Evolutionary conservation across 2,113 vertebrate genomes (phyloP).

Genomic region (Drymodes brunneopygia): DNA sequence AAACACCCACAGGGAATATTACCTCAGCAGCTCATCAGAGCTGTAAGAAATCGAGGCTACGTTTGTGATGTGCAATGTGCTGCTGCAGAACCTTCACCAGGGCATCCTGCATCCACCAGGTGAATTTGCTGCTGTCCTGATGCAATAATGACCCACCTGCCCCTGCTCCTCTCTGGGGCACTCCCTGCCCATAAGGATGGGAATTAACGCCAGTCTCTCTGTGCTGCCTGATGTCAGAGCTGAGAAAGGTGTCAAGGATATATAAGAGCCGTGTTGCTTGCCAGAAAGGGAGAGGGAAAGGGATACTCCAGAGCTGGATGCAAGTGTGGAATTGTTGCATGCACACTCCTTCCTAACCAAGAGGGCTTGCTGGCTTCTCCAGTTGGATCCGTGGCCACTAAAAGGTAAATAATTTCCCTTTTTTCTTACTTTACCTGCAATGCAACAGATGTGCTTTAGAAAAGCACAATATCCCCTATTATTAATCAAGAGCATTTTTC

Average conservation of each 20-base stretch:
- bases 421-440: not conserved
- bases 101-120: not conserved
- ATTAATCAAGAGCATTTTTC: not conserved
- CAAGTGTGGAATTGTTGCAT: constrained; percentile 3
- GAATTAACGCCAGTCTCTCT: constrained; percentile 33
- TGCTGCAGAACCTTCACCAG: not conserved
- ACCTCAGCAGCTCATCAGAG: constrained; percentile 34
- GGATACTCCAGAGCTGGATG: constrained; percentile 1
- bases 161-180: constrained; percentile 20
- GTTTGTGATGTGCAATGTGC: not conserved
- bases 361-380: not conserved
- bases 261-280: constrained; percentile 56
- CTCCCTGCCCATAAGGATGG: constrained; percentile 16
- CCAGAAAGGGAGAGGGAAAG: not conserved
- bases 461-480: not conserved
- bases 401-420: constrained; percentile 63
- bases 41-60: not conserved
- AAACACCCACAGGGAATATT: constrained; percentile 44
- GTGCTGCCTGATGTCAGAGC: constrained; percentile 69
- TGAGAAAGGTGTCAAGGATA: constrained; percentile 47
- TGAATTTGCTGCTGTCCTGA: constrained; percentile 23
- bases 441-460: not conserved
- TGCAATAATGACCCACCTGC: not conserved
- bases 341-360: not conserved
- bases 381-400: not conserved